A percentile compares a stretch with the other conserved stretches of the same genome.
These are phyloP conservation scores for Cataglyphis albicans DNA, from an alignment of 2,888 invertebrate genomes.

Conservation along the genomic window DNA sequence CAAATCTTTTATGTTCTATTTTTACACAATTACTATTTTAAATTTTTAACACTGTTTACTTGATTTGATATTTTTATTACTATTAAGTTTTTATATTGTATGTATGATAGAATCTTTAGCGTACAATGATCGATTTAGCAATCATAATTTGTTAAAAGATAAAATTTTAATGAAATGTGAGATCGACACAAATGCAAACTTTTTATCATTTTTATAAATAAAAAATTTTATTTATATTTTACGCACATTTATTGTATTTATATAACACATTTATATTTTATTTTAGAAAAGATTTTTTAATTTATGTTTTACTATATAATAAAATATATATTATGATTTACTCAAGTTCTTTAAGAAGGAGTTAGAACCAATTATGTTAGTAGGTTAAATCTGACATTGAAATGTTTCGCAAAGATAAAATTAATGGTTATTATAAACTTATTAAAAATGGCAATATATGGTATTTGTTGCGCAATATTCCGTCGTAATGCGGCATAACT, in stretches of 20 bases:
- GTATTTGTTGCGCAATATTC: neutral
- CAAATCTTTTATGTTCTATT: neutral
- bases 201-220: neutral
- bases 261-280: neutral
- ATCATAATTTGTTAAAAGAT: neutral
- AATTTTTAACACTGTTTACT: neutral
- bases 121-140: neutral
- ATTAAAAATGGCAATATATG: constrained; percentile 9
- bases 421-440: neutral
- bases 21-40: neutral
- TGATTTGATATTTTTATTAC: neutral
- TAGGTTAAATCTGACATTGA: neutral
- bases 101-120: neutral
- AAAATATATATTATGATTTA: neutral
- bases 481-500: neutral
- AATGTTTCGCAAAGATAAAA: neutral
- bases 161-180: neutral
- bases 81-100: neutral
- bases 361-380: neutral
- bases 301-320: neutral
- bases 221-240: neutral
- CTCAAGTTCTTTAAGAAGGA: neutral
- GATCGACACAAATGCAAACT: neutral
- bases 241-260: neutral
- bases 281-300: neutral